These are phyloP conservation scores for Eidolon dupreanum DNA, from an alignment of 2,797 vertebrate species.

Conservation along the genomic window DNA sequence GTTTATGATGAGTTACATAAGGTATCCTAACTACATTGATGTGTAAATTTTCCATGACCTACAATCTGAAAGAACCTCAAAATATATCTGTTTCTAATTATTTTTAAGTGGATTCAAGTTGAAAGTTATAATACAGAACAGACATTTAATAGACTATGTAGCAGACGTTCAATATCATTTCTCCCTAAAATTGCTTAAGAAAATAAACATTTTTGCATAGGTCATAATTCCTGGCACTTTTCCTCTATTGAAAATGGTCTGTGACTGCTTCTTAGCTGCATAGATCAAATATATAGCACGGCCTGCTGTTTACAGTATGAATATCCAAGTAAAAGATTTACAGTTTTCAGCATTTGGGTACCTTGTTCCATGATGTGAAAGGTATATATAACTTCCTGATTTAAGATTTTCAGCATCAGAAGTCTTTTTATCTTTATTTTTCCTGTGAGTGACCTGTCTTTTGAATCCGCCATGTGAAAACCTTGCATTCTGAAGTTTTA, in stretches of 20 bases:
- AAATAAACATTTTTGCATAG: not conserved
- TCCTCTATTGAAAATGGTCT: not conserved
- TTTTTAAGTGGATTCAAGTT: constrained; percentile 39
- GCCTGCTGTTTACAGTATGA: not conserved
- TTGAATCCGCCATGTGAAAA: constrained; percentile 22
- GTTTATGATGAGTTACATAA: constrained; percentile 99
- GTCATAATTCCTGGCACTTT: not conserved
- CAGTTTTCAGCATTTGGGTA: constrained; percentile 32
- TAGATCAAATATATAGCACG: not conserved
- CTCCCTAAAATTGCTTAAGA: not conserved
- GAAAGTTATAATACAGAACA: constrained; percentile 14
- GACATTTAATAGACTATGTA: not conserved
- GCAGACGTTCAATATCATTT: constrained; percentile 25
- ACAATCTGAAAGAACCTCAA: not conserved
- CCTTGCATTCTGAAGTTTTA: constrained; percentile 35
- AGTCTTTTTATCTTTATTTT: constrained; percentile 46
- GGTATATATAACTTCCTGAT: not conserved
- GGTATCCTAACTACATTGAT: constrained; percentile 84
- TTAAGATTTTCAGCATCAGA: not conserved
- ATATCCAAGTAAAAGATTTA: not conserved
- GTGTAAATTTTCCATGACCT: not conserved
- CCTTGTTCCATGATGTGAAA: not conserved
- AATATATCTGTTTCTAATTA: not conserved
- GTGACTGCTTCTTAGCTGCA: not conserved
- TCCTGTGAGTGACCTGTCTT: not conserved